Percentiles rank a stretch among this genome's conserved stretches.
Conservation (phyloP, 2,797 vertebrate genomes). For the Parauchenoglanis ngamensis region DNA sequence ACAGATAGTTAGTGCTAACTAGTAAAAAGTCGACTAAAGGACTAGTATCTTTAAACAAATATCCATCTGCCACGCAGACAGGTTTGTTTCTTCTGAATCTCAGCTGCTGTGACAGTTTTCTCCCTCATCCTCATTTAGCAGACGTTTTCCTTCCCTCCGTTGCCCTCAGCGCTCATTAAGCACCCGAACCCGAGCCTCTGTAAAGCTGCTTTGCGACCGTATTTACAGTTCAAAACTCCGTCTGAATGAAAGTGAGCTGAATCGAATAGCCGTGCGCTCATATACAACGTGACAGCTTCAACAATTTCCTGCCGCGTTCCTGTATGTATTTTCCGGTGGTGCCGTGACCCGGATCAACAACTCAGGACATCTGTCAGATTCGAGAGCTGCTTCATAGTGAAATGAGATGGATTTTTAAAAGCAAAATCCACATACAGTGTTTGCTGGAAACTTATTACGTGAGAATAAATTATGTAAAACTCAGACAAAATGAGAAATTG, state of each 20-base stretch:
- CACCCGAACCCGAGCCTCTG: background rate
- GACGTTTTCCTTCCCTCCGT: background rate
- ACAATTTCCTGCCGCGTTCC: background rate
- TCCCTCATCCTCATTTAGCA: constrained; percentile 10
- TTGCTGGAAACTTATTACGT: background rate
- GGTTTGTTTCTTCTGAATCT: background rate
- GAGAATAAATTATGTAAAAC: constrained; percentile 4
- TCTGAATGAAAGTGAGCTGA: constrained; percentile 6
- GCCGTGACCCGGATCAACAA: constrained; percentile 10
- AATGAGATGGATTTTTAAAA: background rate
- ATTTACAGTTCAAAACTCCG: background rate
- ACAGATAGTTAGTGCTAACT: background rate
- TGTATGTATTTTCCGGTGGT: constrained; percentile 3
- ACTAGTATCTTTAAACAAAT: background rate
- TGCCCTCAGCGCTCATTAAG: constrained; percentile 20
- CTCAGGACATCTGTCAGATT: background rate
- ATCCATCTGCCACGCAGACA: background rate
- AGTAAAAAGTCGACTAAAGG: background rate
- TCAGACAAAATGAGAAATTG: background rate
- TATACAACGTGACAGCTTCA: background rate
- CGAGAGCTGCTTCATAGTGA: background rate
- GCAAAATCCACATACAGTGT: background rate
- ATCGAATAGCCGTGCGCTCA: background rate
- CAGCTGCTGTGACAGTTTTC: background rate
- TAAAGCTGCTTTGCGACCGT: background rate